These are phyloP conservation scores for Drosophila fulvimacula DNA, from an alignment of 2,888 invertebrate genomes.

Conservation along the genomic window DNA sequence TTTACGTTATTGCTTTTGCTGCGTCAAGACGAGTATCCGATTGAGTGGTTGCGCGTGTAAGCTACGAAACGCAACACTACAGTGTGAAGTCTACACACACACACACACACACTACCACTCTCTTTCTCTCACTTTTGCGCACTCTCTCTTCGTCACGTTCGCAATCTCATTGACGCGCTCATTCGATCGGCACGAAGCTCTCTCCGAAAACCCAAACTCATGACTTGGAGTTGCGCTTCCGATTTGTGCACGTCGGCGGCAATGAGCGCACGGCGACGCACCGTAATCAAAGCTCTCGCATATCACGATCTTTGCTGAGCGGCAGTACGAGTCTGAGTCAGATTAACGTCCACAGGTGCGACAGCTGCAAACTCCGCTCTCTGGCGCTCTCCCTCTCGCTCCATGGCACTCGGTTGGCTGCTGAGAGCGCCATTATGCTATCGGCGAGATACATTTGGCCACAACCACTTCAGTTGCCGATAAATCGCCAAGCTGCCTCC, in stretches of 20 bases:
- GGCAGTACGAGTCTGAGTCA: conserved; percentile 3
- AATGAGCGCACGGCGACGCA: background rate
- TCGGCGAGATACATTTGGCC: conserved; percentile 60
- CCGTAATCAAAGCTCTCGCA: conserved; percentile 25
- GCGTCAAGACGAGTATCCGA: conserved; percentile 3
- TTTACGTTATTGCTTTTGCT: conserved; percentile 21
- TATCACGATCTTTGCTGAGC: conserved; percentile 22
- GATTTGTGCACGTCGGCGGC: conserved; percentile 9
- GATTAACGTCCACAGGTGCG: conserved; percentile 35
- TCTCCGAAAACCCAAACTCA: conserved; percentile 25
- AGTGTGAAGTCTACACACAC: background rate
- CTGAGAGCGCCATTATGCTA: conserved; percentile 39
- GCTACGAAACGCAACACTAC: conserved; percentile 20
- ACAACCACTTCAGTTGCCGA: conserved; percentile 72
- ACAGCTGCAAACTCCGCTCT: conserved; percentile 35
- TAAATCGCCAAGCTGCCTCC: conserved; percentile 69
- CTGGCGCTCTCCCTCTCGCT: conserved; percentile 4
- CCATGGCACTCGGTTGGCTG: conserved; percentile 1
- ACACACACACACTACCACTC: background rate
- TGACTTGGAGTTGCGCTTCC: conserved; percentile 22
- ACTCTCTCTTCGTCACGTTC: conserved; percentile 5
- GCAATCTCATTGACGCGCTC: conserved; percentile 7
- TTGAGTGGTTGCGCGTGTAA: conserved; percentile 7
- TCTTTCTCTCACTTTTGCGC: background rate
- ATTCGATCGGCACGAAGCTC: conserved; percentile 31